Percentiles rank a stretch among this genome's conserved stretches.
Evolutionary conservation across 2,888 invertebrate genomes (phyloP).

Genomic region (Drosophila nr. medialis): DNA sequence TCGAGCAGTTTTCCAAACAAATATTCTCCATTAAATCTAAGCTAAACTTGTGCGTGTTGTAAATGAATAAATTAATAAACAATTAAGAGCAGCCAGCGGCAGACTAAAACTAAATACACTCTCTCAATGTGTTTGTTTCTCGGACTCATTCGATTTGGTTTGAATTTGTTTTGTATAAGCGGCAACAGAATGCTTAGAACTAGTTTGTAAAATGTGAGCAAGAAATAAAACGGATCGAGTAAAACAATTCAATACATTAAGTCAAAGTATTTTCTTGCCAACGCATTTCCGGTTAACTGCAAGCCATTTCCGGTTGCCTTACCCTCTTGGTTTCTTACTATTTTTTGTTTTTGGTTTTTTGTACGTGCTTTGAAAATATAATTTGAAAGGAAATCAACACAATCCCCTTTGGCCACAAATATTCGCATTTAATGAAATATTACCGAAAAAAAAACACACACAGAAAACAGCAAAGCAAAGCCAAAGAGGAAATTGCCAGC

Average conservation of each 20-base stretch:
- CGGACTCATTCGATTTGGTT: constrained; percentile 42
- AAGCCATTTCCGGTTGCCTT: constrained; percentile 13
- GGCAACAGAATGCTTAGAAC: constrained; percentile 43
- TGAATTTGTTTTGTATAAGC: constrained; percentile 29
- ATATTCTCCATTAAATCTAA: constrained; percentile 71
- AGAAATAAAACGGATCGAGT: constrained; percentile 46
- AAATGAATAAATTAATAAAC: constrained; percentile 51
- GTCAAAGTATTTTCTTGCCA: constrained; percentile 7
- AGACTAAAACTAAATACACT: constrained; percentile 22
- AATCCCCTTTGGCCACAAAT: constrained; percentile 2
- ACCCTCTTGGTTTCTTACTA: not conserved
- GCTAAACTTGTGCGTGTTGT: constrained; percentile 75
- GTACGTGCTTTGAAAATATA: not conserved
- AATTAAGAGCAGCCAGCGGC: constrained; percentile 11
- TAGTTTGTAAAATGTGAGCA: constrained; percentile 51
- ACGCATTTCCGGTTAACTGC: constrained; percentile 17
- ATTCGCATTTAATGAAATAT: not conserved
- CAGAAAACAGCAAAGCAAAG: not conserved
- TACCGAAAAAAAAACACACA: not conserved
- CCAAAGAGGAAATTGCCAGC: constrained; percentile 4
- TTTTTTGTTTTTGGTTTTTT: not conserved
- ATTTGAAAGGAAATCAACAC: not conserved
- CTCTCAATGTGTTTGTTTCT: constrained; percentile 20
- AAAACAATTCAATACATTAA: constrained; percentile 35
- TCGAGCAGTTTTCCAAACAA: constrained; percentile 48